These are phyloP conservation scores for Scaptomyza hsui DNA, from an alignment of 1,140 invertebrate genomes.

Conservation along the genomic window DNA sequence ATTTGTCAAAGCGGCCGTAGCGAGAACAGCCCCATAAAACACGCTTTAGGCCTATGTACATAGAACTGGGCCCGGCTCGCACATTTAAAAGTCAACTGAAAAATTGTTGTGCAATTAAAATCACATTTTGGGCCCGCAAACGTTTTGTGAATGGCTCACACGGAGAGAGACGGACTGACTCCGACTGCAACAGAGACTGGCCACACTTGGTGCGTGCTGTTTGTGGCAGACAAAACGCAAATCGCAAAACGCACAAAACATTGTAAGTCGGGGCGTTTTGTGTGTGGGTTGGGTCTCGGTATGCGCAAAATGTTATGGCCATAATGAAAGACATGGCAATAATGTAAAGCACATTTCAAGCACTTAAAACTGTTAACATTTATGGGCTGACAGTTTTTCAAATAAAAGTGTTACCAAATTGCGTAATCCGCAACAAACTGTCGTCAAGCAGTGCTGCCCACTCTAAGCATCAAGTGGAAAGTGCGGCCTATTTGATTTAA, in stretches of 20 bases:
- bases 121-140: constrained; percentile 58
- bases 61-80: constrained; percentile 63
- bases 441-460: not conserved
- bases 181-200: constrained; percentile 18
- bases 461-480: not conserved
- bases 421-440: constrained; percentile 17
- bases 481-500: constrained; percentile 17
- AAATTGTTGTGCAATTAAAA: constrained; percentile 81
- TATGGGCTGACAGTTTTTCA: constrained; percentile 29
- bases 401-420: constrained; percentile 42
- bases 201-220: constrained; percentile 59
- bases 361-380: constrained; percentile 34
- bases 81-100: constrained; percentile 35
- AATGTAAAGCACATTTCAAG: constrained; percentile 48
- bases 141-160: constrained; percentile 56
- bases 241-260: constrained; percentile 3
- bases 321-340: constrained; percentile 67
- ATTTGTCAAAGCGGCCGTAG: constrained; percentile 50
- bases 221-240: constrained; percentile 41
- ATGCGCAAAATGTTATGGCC: constrained; percentile 79
- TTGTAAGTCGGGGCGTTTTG: constrained; percentile 35
- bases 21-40: constrained; percentile 48
- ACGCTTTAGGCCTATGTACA: constrained; percentile 57
- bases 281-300: constrained; percentile 54
- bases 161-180: constrained; percentile 33